Percentiles rank a stretch among this genome's conserved stretches.
Conservation (phyloP, 2,113 vertebrate genomes). For the Phoxinus phoxinus region DNA sequence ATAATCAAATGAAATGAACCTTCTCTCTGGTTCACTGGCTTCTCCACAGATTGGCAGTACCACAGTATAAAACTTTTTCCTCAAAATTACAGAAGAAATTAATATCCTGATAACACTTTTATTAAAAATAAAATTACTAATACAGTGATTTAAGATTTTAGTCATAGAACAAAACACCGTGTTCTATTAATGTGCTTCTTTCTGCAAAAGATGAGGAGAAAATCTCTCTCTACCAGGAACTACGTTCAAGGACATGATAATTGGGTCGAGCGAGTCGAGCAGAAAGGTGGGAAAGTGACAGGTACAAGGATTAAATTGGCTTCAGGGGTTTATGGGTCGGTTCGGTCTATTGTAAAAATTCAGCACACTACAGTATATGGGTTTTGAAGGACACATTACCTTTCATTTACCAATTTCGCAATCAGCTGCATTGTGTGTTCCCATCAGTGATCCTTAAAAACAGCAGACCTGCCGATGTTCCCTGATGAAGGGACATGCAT, state of each 20-base stretch:
- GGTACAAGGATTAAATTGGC: constrained; percentile 36
- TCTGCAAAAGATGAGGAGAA: constrained; percentile 9
- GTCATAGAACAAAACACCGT: neutral
- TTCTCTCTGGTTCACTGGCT: too few relatives aligned
- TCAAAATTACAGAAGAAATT: neutral
- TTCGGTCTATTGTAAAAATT: neutral
- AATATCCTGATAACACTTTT: neutral
- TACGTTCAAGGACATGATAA: constrained; percentile 28
- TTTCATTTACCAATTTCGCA: neutral
- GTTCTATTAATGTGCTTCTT: neutral
- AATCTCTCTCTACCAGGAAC: constrained; percentile 29
- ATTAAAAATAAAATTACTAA: neutral
- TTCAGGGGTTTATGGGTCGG: constrained; percentile 11
- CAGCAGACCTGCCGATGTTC: neutral
- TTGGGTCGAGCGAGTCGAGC: constrained; percentile 48
- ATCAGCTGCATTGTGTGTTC: neutral
- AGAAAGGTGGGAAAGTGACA: constrained; percentile 13
- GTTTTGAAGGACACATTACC: neutral
- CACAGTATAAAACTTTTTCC: neutral
- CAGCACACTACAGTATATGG: neutral
- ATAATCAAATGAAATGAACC: too few relatives aligned
- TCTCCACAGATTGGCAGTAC: too few relatives aligned
- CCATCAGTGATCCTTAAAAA: neutral
- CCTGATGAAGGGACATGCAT: neutral
- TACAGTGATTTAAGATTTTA: neutral